Conservation (phyloP, 2,888 invertebrate genomes). For the Acanthosepion pharaonis region DNA sequence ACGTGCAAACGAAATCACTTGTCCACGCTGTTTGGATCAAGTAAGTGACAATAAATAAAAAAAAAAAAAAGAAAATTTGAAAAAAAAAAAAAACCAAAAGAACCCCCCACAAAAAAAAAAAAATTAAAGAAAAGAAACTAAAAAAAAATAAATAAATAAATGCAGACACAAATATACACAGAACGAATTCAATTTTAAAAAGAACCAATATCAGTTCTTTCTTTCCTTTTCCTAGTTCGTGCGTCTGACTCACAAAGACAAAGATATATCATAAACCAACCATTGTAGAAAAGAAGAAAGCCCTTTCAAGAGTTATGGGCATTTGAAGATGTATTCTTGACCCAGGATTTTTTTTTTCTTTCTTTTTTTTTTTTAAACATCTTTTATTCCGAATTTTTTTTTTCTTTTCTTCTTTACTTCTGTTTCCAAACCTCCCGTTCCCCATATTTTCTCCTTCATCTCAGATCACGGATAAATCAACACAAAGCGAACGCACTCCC, state of each 20-base stretch:
- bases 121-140: not conserved
- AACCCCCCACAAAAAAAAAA: not conserved
- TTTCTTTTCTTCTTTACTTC: not conserved
- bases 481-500: constrained; percentile 36
- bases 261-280: constrained; percentile 37
- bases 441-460: constrained; percentile 36
- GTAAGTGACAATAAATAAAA: not conserved
- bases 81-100: not conserved
- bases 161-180: not conserved
- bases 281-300: not conserved
- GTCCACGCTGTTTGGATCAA: constrained; percentile 34
- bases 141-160: not conserved
- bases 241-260: not conserved
- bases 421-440: not conserved
- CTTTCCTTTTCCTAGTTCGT: not conserved
- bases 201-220: not conserved
- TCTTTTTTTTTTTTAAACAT: not conserved
- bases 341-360: not conserved
- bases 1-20: constrained; percentile 37
- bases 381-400: not conserved
- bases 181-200: not conserved
- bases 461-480: constrained; percentile 38
- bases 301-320: not conserved
- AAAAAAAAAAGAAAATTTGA: not conserved
- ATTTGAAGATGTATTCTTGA: constrained; percentile 40